Percentiles rank a stretch among this genome's conserved stretches.
Conservation (phyloP, 2,113 vertebrate genomes). For the Petromus typicus region DNA sequence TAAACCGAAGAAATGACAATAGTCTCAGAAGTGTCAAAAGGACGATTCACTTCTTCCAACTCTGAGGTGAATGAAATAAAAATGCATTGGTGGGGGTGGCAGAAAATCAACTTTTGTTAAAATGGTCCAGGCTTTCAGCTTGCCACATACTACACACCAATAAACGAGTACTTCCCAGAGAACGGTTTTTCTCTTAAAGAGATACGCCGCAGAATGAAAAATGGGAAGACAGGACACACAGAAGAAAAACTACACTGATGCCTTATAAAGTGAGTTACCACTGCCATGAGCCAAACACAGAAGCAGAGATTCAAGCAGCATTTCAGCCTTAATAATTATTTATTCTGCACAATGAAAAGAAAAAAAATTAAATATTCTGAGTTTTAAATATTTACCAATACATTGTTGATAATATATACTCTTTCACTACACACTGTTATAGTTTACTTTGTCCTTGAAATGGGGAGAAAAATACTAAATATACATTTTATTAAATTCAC, state of each 20-base stretch:
- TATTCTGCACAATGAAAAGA: neutral
- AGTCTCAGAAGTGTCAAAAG: conserved; percentile 20
- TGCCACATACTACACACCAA: neutral
- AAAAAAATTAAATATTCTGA: neutral
- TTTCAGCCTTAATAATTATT: conserved; percentile 16
- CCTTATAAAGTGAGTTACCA: neutral
- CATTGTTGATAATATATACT: neutral
- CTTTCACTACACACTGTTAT: neutral
- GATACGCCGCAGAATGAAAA: neutral
- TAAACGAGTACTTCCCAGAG: neutral
- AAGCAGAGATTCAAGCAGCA: neutral
- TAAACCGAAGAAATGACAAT: conserved; percentile 43
- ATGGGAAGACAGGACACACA: neutral
- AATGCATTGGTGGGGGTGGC: neutral
- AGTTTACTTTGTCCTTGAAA: conserved; percentile 47
- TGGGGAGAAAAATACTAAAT: conserved; percentile 40
- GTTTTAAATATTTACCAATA: conserved; percentile 33
- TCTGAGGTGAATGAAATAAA: neutral
- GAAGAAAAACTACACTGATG: neutral
- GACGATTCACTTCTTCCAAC: conserved; percentile 18
- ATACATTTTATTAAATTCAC: conserved; percentile 55
- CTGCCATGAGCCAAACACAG: neutral
- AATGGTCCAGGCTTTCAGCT: neutral
- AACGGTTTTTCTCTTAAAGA: neutral
- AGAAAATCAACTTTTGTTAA: neutral